Evolutionary conservation across 2,888 invertebrate species (phyloP).

Genomic region (Oasisia sp.): DNA sequence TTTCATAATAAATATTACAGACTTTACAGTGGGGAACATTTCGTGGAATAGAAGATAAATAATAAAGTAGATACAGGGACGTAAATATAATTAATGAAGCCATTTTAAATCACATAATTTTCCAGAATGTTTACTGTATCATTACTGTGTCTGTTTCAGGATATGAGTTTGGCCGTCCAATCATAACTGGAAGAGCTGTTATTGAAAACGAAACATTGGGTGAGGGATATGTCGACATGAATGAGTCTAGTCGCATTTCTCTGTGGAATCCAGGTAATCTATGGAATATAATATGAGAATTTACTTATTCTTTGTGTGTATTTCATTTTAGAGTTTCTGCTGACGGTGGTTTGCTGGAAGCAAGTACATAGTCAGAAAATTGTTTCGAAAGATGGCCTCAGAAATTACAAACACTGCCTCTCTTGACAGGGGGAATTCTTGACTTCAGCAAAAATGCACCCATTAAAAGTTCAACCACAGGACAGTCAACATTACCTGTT

Average conservation of each 20-base stretch:
- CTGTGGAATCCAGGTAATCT: slow-evolving; percentile 50
- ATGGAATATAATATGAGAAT: neutral
- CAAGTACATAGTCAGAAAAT: too few species aligned
- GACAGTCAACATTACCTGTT: too few species aligned
- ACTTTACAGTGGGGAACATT: too few species aligned
- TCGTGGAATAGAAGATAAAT: neutral
- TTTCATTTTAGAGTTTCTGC: too few species aligned
- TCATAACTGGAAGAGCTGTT: slow-evolving; percentile 51
- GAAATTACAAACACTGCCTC: too few species aligned
- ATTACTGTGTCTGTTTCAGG: slow-evolving; percentile 39
- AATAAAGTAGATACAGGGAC: neutral
- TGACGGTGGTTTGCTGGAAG: too few species aligned
- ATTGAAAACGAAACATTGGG: slow-evolving; percentile 39
- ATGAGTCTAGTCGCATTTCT: slow-evolving; percentile 48
- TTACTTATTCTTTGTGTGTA: too few species aligned
- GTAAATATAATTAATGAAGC: neutral
- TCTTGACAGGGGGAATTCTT: too few species aligned
- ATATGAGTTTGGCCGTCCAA: slow-evolving; percentile 49
- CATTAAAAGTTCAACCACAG: too few species aligned
- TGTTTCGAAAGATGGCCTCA: too few species aligned
- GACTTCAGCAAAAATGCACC: too few species aligned
- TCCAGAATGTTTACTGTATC: neutral
- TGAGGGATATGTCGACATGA: slow-evolving; percentile 47
- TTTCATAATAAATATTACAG: too few species aligned
- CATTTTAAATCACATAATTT: neutral